These are phyloP conservation scores for Reticulitermes speratus DNA, from an alignment of 1,140 invertebrate genomes.

Conservation along the genomic window DNA sequence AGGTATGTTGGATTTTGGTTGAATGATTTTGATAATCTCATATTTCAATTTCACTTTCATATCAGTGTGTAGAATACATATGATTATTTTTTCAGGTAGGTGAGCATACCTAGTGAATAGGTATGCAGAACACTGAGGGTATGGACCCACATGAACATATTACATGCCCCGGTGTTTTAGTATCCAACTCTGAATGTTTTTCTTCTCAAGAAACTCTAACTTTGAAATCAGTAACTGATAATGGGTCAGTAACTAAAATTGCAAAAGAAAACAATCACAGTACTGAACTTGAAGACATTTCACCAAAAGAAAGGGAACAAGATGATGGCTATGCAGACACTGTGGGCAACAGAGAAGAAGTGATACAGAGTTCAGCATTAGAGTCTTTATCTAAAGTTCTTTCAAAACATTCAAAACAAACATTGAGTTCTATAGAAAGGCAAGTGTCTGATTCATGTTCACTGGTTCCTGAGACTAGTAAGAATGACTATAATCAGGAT, in stretches of 20 bases:
- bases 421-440: neutral
- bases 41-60: neutral
- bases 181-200: neutral
- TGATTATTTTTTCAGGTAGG: conserved; percentile 11
- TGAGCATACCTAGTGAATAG: neutral
- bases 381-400: neutral
- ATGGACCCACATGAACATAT: neutral
- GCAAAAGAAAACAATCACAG: neutral
- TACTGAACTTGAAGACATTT: neutral
- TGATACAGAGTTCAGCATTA: neutral
- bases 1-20: neutral
- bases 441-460: neutral
- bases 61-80: neutral
- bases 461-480: neutral
- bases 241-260: neutral
- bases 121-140: neutral
- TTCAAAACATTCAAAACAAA: neutral
- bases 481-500: neutral
- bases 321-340: neutral
- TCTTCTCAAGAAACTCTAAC: neutral
- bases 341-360: neutral
- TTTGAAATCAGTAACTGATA: neutral
- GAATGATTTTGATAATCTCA: neutral
- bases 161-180: neutral
- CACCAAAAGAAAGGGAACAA: neutral